Conservation (phyloP, 2,113 vertebrate species). For the Galeopterus variegatus region DNA sequence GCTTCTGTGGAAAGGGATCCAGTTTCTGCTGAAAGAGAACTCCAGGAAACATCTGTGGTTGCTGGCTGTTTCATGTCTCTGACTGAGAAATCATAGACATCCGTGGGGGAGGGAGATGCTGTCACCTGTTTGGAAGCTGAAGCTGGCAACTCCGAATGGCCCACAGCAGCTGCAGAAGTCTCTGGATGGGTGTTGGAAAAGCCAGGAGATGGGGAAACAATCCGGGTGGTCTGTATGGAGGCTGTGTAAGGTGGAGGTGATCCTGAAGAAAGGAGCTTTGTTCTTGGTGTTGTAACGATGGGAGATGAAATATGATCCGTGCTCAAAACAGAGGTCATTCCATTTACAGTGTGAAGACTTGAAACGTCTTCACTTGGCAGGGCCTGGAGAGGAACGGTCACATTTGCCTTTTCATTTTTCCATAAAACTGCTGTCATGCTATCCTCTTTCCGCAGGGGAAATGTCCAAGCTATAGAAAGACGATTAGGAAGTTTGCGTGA, state of each 20-base stretch:
- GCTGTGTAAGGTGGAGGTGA: not conserved
- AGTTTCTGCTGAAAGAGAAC: conserved; percentile 62
- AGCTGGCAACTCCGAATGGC: conserved; percentile 43
- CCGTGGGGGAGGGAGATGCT: conserved; percentile 62
- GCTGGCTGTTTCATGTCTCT: not conserved
- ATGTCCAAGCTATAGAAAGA: not conserved
- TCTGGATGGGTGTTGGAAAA: conserved; percentile 27
- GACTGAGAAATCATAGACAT: conserved; percentile 42
- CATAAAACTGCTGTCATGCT: not conserved
- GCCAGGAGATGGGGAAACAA: not conserved
- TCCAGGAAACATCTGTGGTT: conserved; percentile 73
- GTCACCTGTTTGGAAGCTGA: conserved; percentile 68
- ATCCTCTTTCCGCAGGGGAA: conserved; percentile 23
- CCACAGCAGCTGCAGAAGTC: conserved; percentile 68
- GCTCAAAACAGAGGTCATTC: conserved; percentile 65
- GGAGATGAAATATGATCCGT: conserved; percentile 15
- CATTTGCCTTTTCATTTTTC: conserved; percentile 44
- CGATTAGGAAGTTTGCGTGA: not conserved
- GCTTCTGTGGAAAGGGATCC: not conserved
- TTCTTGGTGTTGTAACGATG: not conserved
- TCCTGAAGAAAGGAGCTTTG: not conserved
- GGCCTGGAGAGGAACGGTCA: not conserved
- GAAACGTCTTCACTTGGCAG: conserved; percentile 36
- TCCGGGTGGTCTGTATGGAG: not conserved
- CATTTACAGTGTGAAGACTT: conserved; percentile 20